Evolutionary conservation across 2,888 invertebrate species (phyloP).

Genomic region (Trissolcus japonicus): DNA sequence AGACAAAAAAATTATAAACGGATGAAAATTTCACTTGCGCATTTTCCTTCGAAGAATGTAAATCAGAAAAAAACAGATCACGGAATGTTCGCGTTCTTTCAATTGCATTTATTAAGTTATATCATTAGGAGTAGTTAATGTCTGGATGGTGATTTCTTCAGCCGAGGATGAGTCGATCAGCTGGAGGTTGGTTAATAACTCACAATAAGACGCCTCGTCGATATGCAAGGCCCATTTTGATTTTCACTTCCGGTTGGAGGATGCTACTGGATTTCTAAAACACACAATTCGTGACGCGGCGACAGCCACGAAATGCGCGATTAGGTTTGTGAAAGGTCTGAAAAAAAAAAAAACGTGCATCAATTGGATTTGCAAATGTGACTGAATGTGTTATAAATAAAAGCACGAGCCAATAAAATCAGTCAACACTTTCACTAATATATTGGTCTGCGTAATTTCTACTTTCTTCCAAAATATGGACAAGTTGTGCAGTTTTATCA

Average conservation of each 20-base stretch:
- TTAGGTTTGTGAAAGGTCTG: constrained; percentile 43
- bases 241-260: constrained; percentile 65
- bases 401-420: constrained; percentile 10
- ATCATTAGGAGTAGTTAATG: constrained; percentile 34
- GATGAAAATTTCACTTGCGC: too few relatives aligned
- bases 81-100: constrained; percentile 18
- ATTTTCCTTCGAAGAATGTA: too few relatives aligned
- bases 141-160: constrained; percentile 13
- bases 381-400: constrained; percentile 37
- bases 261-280: constrained; percentile 63
- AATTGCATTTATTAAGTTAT: constrained; percentile 6
- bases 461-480: constrained; percentile 46
- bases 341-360: constrained; percentile 25
- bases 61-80: constrained; percentile 10
- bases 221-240: constrained; percentile 58
- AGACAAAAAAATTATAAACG: too few relatives aligned
- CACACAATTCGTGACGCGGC: constrained; percentile 24
- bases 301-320: constrained; percentile 34
- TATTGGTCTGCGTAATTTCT: constrained; percentile 11
- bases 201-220: neutral
- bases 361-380: constrained; percentile 41
- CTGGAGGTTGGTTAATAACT: neutral
- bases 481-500: neutral
- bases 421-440: constrained; percentile 43
- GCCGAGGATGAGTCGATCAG: constrained; percentile 2